Base-by-base conservation (phyloP, 2,888 invertebrate genomes). In the Furcula furcula region DNA sequence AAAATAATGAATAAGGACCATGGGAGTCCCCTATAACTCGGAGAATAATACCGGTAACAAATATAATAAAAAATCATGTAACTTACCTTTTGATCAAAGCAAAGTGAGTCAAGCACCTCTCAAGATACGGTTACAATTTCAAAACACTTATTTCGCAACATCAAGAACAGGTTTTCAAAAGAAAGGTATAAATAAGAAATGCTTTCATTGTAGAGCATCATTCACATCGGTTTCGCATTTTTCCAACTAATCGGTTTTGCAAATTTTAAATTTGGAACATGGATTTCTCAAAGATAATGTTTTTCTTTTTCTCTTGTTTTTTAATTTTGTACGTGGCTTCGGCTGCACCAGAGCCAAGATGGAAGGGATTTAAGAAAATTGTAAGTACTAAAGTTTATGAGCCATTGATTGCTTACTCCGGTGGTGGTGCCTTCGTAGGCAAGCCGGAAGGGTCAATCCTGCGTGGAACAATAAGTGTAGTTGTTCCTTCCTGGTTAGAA, bases 311-410 rank as follows among this genome's bases (percentile, higher is more conserved):
- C 29, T 46, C 56, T n/a, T 55, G 49, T 21, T 25, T 63, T 5
- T 15, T 57, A 20, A 51, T 49, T 7, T n/a, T 59, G 16, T 34
- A 45, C 4, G 26, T 45, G 9, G 57, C 57, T 4, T 32, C 41
- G 6, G 58, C 52, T 0, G 54, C 55, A 3, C 64, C 54, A 0
- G 43, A 36, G 5, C 54, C 65, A 0, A 53, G 45, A 25, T 65
- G 64, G 60, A 68, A 59, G 13, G 39, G 52, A 0, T 66, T 63
- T 14, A 66, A 64, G 32, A 63, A 61, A 49, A 36, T 68, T 42
- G 66, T 28, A 11, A 28, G 72, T 28, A 14, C 3, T 21, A n/a
- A n/a, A n/a, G n/a, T n/a, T n/a, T n/a, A n/a, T n/a, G n/a, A n/a
- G n/a, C n/a, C n/a, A n/a, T n/a, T n/a, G n/a, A n/a, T n/a, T n/a